Evolutionary conservation across 2,113 vertebrate genomes (phyloP).

Genomic region (Phasianus colchicus): DNA sequence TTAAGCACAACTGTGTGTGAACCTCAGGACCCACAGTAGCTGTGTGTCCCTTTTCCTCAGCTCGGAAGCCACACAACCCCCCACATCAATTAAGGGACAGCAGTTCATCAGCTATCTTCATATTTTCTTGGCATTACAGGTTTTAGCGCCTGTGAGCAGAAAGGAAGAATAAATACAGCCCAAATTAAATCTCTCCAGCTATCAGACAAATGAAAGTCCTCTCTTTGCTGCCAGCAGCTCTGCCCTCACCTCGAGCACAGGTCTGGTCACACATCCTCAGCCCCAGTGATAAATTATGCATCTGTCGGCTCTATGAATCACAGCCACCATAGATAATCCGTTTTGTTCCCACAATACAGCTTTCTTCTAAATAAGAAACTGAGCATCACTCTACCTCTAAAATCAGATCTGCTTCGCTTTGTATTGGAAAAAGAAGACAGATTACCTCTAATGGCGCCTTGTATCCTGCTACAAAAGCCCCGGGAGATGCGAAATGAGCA

Average conservation of each 20-base stretch:
- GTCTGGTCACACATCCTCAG: accelerated
- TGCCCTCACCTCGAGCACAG: not conserved
- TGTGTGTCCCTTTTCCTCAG: not conserved
- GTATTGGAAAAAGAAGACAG: not conserved
- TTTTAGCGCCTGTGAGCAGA: not conserved
- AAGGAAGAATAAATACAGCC: not conserved
- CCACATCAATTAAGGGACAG: not conserved
- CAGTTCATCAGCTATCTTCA: accelerated
- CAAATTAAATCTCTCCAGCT: not conserved
- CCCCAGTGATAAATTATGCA: not conserved
- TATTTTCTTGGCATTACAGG: not conserved
- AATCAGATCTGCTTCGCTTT: not conserved
- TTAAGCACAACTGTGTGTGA: accelerated
- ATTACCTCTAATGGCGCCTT: not conserved
- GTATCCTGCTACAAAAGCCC: not conserved
- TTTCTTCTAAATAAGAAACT: not conserved
- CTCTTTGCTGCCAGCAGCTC: not conserved
- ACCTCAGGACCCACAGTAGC: not conserved
- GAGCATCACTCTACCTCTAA: not conserved
- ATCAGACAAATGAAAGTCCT: not conserved
- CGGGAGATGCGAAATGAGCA: not conserved
- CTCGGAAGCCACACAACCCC: not conserved
- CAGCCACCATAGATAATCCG: not conserved
- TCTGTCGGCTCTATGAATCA: not conserved
- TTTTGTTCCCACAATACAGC: not conserved